phyloP scores from a whole-genome alignment of 1,140 invertebrate genomes.

The Drosophila pandora region DNA sequence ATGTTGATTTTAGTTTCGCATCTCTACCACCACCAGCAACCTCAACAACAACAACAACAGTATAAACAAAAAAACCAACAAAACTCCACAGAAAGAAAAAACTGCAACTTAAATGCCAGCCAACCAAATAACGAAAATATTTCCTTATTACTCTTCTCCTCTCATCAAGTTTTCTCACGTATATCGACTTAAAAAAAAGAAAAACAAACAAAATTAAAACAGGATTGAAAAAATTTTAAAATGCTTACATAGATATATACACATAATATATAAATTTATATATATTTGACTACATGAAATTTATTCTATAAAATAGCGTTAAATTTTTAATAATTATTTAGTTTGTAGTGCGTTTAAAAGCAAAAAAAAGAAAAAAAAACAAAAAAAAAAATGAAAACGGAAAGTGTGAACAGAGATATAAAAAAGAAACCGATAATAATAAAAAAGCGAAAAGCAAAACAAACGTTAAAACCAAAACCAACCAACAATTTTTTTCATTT shows the following conservation, averaged over 20 bases:
- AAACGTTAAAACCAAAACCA: slow-evolving; percentile 59
- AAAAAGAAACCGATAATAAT: slow-evolving; percentile 46
- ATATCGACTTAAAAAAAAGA: slow-evolving; percentile 15
- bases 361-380: slow-evolving; percentile 26
- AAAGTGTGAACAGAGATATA: slow-evolving; percentile 39
- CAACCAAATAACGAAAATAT: slow-evolving; percentile 28
- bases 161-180: slow-evolving; percentile 31
- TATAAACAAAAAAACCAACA: slow-evolving; percentile 24
- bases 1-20: slow-evolving; percentile 51
- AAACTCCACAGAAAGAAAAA: slow-evolving; percentile 21
- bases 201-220: slow-evolving; percentile 4
- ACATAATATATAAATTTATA: slow-evolving; percentile 52
- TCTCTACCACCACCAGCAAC: slow-evolving; percentile 12
- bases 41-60: not conserved
- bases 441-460: slow-evolving; percentile 68
- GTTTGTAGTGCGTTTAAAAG: slow-evolving; percentile 75
- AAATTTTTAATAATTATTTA: slow-evolving; percentile 77
- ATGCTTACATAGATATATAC: slow-evolving; percentile 50
- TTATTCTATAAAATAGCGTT: slow-evolving; percentile 70
- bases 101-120: slow-evolving; percentile 11
- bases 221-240: slow-evolving; percentile 10
- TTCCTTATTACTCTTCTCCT: slow-evolving; percentile 15
- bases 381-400: slow-evolving; percentile 25
- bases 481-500: slow-evolving; percentile 64
- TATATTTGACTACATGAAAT: slow-evolving; percentile 59